phyloP scores from a whole-genome alignment of 1,140 invertebrate species.

The Drosophila mauritiana region DNA sequence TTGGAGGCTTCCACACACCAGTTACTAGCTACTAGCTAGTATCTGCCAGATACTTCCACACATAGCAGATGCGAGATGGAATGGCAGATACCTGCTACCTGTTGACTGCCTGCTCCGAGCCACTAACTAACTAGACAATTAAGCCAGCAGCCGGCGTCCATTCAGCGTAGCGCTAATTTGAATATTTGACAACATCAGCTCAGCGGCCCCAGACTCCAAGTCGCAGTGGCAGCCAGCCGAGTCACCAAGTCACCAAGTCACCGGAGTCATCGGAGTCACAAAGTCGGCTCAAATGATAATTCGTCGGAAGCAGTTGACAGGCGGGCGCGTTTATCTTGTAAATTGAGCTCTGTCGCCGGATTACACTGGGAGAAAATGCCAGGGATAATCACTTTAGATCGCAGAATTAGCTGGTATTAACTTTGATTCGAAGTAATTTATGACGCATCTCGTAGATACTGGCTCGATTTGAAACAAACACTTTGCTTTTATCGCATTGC shows the following conservation, averaged over 20 bases:
- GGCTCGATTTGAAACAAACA: no score
- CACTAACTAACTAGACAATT: conserved; percentile 68
- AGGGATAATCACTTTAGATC: not conserved
- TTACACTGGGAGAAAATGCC: conserved; percentile 54
- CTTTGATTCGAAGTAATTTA: not conserved
- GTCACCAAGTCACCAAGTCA: not conserved
- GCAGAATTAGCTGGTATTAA: conserved; percentile 4
- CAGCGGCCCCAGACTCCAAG: conserved; percentile 15
- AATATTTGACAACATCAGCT: conserved; percentile 69
- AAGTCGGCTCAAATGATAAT: conserved; percentile 64
- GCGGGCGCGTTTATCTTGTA: conserved; percentile 77
- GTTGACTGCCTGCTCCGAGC: conserved; percentile 28
- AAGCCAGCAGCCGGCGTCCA: conserved; percentile 57
- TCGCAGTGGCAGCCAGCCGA: conserved; percentile 5
- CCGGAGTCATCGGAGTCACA: conserved; percentile 19
- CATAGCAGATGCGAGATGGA: not conserved
- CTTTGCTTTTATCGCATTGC: not conserved
- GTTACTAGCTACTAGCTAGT: not conserved
- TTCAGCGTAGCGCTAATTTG: conserved; percentile 70
- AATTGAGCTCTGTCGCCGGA: conserved; percentile 53
- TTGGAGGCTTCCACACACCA: not conserved
- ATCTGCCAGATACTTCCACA: conserved; percentile 15
- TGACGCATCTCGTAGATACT: no score
- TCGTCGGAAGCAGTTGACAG: conserved; percentile 77
- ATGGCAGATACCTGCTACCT: conserved; percentile 30